phyloP scores from a whole-genome alignment of 2,888 invertebrate genomes.

The Agriopis aurantiaria region DNA sequence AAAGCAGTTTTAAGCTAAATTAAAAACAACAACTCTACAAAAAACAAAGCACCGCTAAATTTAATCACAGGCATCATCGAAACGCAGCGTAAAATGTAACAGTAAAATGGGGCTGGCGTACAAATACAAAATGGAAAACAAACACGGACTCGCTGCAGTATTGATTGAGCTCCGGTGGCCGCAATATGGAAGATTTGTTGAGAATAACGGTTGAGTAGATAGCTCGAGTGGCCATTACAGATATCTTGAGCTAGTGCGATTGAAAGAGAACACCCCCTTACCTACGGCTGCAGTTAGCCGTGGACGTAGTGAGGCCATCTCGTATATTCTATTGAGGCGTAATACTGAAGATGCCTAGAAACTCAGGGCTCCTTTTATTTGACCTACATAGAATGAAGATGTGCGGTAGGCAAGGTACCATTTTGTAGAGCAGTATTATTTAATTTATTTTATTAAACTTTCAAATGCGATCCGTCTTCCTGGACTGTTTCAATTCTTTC shows the following conservation, averaged over 20 bases:
- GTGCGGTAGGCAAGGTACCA: constrained; percentile 33
- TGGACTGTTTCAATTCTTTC: neutral
- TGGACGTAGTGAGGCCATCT: constrained; percentile 42
- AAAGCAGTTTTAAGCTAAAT: constrained; percentile 2
- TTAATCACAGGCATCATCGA: constrained; percentile 24
- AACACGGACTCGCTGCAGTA: constrained; percentile 62
- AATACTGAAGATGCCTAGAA: constrained; percentile 55
- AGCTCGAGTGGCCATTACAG: constrained; percentile 84
- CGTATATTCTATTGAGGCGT: constrained; percentile 58
- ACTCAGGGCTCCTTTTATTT: constrained; percentile 53
- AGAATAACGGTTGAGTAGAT: constrained; percentile 79
- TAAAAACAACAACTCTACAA: constrained; percentile 20
- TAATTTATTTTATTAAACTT: constrained; percentile 30
- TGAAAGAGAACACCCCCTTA: constrained; percentile 67
- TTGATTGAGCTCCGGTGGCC: constrained; percentile 74
- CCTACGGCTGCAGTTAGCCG: constrained; percentile 68
- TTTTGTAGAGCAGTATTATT: constrained; percentile 36
- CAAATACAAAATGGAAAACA: constrained; percentile 62
- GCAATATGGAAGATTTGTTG: constrained; percentile 81
- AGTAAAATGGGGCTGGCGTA: constrained; percentile 46
- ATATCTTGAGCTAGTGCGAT: constrained; percentile 76
- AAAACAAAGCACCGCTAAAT: constrained; percentile 19
- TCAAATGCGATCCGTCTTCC: constrained; percentile 11
- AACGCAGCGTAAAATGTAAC: constrained; percentile 20
- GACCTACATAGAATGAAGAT: constrained; percentile 51